A percentile compares a stretch with the other conserved stretches of the same genome.
phyloP scores from a whole-genome alignment of 2,797 vertebrate genomes.

The Rhynchotus rufescens region DNA sequence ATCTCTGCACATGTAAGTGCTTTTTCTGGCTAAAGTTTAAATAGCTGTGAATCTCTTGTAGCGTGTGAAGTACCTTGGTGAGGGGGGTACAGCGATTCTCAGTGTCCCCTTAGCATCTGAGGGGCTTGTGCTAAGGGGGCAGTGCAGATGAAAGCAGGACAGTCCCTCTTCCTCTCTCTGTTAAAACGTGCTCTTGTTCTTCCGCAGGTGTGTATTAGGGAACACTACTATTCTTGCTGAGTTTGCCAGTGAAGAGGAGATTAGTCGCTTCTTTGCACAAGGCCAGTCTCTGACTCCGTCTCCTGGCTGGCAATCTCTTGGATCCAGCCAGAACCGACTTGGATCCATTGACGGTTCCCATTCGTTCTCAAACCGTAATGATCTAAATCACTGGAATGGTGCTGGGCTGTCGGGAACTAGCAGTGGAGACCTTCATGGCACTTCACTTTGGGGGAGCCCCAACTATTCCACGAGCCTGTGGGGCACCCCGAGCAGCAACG shows the following conservation, averaged over 20 bases:
- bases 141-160: not conserved
- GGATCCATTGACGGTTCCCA: constrained; percentile 92
- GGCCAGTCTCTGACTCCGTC: constrained; percentile 96
- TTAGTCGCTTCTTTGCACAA: constrained; percentile 99
- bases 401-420: constrained; percentile 88
- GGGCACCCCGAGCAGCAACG: constrained; percentile 89
- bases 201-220: constrained; percentile 96
- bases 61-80: not conserved
- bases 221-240: constrained; percentile 99
- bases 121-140: accelerated
- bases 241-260: constrained; percentile 99
- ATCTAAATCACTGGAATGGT: constrained; percentile 96
- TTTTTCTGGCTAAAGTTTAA: not conserved
- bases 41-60: accelerated
- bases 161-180: accelerated
- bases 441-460: constrained; percentile 95
- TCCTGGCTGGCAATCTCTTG: constrained; percentile 93
- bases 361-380: constrained; percentile 91
- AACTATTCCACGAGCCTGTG: constrained; percentile 98
- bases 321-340: constrained; percentile 92
- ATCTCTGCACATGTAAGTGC: constrained; percentile 92
- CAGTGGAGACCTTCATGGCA: constrained; percentile 92
- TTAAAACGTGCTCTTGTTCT: not conserved
- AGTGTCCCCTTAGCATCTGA: accelerated
- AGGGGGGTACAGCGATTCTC: not conserved